Conservation (phyloP, 2,888 invertebrate genomes). For the Leptinotarsa juncta region DNA sequence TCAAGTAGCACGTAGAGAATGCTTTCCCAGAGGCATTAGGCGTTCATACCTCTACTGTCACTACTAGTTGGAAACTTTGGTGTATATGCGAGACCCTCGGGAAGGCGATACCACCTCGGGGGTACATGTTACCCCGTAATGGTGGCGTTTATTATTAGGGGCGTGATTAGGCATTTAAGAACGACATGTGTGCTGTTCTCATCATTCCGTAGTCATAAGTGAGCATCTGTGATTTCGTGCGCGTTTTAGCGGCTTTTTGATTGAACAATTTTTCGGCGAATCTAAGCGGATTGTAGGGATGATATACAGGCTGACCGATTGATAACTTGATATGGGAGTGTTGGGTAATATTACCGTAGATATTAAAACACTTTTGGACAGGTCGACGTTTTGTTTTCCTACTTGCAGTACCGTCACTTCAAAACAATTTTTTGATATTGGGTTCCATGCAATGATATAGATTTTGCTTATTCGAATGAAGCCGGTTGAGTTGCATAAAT, state of each 20-base stretch:
- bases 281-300: no score
- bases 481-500: no score
- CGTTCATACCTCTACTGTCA: slow-evolving; percentile 48
- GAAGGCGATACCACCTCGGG: slow-evolving; percentile 34
- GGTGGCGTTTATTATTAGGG: slow-evolving; percentile 38
- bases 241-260: slow-evolving; percentile 28
- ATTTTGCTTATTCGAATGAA: no score
- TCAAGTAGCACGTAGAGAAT: slow-evolving; percentile 53
- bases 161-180: slow-evolving; percentile 35
- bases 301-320: no score
- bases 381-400: no score
- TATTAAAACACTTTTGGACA: no score
- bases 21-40: slow-evolving; percentile 53
- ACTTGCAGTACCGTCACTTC: no score
- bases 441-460: no score
- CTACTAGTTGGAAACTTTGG: slow-evolving; percentile 48
- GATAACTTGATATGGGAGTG: no score
- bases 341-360: no score
- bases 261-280: background rate
- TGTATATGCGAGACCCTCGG: slow-evolving; percentile 44
- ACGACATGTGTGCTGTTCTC: slow-evolving; percentile 36
- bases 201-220: slow-evolving; percentile 35
- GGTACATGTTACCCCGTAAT: slow-evolving; percentile 42
- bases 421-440: no score
- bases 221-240: slow-evolving; percentile 37